A percentile compares a stretch with the other conserved stretches of the same genome.
These are phyloP conservation scores for Manis pentadactyla DNA, from an alignment of 2,797 vertebrate species.

Conservation along the genomic window DNA sequence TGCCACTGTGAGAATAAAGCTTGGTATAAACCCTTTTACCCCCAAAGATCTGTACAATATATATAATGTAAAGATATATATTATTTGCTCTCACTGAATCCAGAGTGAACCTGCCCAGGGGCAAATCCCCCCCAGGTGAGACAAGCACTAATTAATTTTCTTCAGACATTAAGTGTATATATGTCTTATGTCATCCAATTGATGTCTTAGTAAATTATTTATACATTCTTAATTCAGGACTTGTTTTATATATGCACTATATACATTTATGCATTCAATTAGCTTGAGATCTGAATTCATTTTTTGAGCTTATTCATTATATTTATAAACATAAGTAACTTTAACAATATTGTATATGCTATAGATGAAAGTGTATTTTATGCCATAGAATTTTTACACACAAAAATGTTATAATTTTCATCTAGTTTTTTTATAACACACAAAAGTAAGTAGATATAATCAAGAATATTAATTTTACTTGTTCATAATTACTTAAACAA, in stretches of 20 bases:
- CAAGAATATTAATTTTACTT: slow-evolving; percentile 7
- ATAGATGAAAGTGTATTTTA: not conserved
- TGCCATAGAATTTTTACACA: not conserved
- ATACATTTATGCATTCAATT: not conserved
- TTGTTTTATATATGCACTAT: not conserved
- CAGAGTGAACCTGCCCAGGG: too few relatives aligned
- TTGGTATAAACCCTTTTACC: too few relatives aligned
- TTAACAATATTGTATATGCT: not conserved
- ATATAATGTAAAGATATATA: too few relatives aligned
- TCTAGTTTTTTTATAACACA: not conserved
- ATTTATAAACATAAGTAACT: slow-evolving; percentile 3
- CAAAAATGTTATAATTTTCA: not conserved
- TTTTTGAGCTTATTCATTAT: not conserved
- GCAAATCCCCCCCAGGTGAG: too few relatives aligned
- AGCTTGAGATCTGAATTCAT: not conserved
- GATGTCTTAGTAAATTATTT: not conserved
- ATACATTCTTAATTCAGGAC: not conserved
- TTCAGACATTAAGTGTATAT: not conserved
- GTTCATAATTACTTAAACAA: not conserved
- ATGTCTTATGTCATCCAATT: not conserved
- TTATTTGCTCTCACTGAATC: too few relatives aligned
- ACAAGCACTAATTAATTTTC: not conserved
- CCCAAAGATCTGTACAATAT: too few relatives aligned
- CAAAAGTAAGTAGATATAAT: not conserved
- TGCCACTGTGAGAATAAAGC: too few relatives aligned